Conservation (phyloP, 2,113 vertebrate genomes). For the Podarcis raffonei region DNA sequence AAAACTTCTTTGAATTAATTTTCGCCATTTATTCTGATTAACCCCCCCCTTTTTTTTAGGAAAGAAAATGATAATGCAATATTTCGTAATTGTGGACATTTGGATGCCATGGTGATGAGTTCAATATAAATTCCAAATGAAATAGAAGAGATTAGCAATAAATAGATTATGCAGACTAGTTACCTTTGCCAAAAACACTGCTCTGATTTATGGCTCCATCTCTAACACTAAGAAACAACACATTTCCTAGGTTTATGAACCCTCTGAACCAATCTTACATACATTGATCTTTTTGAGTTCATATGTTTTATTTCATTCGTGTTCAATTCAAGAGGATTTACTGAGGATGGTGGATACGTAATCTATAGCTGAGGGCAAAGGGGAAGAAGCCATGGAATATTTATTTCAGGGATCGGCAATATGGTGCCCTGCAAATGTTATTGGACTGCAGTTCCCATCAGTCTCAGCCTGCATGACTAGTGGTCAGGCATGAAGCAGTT, state of each 20-base stretch:
- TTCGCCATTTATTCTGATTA: not conserved
- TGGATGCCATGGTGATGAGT: constrained; percentile 17
- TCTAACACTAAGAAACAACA: not conserved
- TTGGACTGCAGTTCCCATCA: not conserved
- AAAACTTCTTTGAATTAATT: not conserved
- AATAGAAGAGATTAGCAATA: constrained; percentile 3
- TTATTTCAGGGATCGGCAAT: not conserved
- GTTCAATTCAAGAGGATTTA: not conserved
- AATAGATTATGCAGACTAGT: constrained; percentile 22
- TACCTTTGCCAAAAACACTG: not conserved
- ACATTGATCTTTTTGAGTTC: not conserved
- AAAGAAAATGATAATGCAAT: constrained; percentile 33
- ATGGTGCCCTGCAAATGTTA: too few species aligned
- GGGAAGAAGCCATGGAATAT: too few species aligned
- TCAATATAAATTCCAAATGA: constrained; percentile 33
- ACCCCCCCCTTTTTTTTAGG: not conserved
- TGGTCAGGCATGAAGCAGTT: too few species aligned
- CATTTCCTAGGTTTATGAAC: not conserved
- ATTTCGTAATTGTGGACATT: constrained; percentile 10
- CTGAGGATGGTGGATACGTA: not conserved
- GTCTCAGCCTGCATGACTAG: too few species aligned
- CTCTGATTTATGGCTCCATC: constrained; percentile 9
- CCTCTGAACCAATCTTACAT: not conserved
- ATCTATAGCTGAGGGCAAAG: not conserved
- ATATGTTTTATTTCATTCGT: not conserved